Evolutionary conservation across 2,888 invertebrate genomes (phyloP), one percentile per base, ranked within the genome.

Genomic region (Brachyopa scutellaris): DNA sequence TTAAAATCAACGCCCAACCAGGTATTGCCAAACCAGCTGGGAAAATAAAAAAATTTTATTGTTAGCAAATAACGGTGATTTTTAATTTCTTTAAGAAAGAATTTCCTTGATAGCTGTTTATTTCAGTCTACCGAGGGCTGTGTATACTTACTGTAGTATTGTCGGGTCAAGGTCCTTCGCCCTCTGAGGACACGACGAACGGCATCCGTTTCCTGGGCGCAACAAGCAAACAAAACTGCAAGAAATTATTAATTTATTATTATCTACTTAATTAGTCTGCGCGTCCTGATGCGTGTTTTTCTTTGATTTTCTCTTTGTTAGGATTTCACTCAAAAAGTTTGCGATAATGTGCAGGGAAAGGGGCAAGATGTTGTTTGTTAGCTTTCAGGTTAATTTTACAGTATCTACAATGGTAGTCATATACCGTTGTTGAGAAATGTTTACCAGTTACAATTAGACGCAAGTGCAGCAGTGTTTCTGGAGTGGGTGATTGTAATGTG

Each of bases 111-210:
- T n/a, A n/a, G n/a, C n/a, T 45, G 38, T 40, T 23, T 57, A 15
- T 36, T 33, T 21, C 13, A 7, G 11, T 31, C n/a, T 42, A n/a
- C n/a, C n/a, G n/a, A n/a, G n/a, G n/a, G n/a, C n/a, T n/a, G n/a
- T n/a, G n/a, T 36, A 38, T 72, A 93, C 95, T 95, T 92, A 96
- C 96, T 93, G 88, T 95, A 95, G 88, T 96, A 96, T 76, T 92
- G 93, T 82, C 95, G 93, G 1, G 94, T 96, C 87, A 96, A 93
- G 8, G 95, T 94, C 91, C 95, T 94, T 84, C 96, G 92, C 64
- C 96, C 96, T 86, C 95, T 92, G 40, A 96, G 91, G 87, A 96
- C 95, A 89, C 95, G 95, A 86, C 96, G 92, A 86, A 96, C 92
- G 8, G 93, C 96, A 89, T 96, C 96, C 19, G 93, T 92, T 91